Evolutionary conservation across 2,888 invertebrate genomes (phyloP), one percentile per base, ranked within the genome.

Genomic region (Megaustenia siamemsis): DNA sequence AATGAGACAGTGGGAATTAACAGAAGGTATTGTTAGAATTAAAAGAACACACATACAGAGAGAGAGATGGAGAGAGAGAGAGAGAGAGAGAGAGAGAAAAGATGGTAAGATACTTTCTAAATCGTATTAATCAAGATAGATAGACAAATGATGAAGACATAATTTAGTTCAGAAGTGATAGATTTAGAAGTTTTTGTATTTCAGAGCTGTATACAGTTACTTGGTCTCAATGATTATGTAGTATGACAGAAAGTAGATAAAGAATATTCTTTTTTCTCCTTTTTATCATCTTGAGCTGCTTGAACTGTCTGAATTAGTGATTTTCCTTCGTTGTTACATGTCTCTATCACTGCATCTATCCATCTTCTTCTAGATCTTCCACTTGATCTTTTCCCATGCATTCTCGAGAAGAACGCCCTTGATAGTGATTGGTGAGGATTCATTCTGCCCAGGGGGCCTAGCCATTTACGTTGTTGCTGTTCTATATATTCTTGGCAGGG

Each of bases 1-100:
- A 21, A 21, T 53, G 53, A 53, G n/a, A n/a, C n/a, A n/a, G n/a
- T n/a, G n/a, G n/a, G n/a, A n/a, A n/a, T n/a, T n/a, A n/a, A n/a
- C n/a, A n/a, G n/a, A 53, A 53, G 10, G 53, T 1, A 53, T 53
- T 1, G 15, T 18, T 21, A 53, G 0, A 18, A 53, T 53, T 53
- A 24, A 24, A 60, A 1, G 28, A n/a, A 15, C 21, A 8, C 53
- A 60, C 32, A 18, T 35, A 38, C 15, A 38, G 38, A n/a, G 68
- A 66, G 66, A 66, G 79, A 79, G 43, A 66, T 66, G 43, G 68
- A 79, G 68, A 66, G 79, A 79, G 68, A 79, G 68, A 66, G 68
- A 79, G 79, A 79, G 79, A 79, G 79, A 79, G 68, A 79, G 79
- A 40, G 79, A 79, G 66, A 66, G 79, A 79, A 43, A 66, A 56